Conservation (phyloP, 2,797 vertebrate genomes). For the Sebastes baramenuke region DNA sequence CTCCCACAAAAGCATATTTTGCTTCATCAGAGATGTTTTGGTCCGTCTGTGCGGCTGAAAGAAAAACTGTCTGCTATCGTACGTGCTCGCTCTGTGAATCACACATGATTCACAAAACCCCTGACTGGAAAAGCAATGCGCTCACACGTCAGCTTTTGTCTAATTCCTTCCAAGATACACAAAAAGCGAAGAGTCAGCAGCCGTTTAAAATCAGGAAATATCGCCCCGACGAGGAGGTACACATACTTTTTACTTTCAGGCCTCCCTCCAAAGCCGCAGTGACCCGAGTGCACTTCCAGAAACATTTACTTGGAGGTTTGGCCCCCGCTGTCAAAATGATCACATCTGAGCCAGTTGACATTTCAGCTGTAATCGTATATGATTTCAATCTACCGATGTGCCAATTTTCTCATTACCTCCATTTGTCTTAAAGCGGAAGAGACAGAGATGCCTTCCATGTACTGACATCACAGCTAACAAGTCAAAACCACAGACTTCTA, state of each 20-base stretch:
- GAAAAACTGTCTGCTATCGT: background rate
- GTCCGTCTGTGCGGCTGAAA: slow-evolving; percentile 14
- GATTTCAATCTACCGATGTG: slow-evolving; percentile 27
- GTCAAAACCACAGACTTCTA: background rate
- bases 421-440: slow-evolving; percentile 31
- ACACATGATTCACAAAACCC: slow-evolving; percentile 34
- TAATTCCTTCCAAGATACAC: slow-evolving; percentile 57
- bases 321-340: slow-evolving; percentile 51
- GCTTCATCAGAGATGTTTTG: slow-evolving; percentile 25
- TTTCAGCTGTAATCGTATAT: slow-evolving; percentile 28
- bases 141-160: slow-evolving; percentile 26
- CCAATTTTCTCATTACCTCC: slow-evolving; percentile 45
- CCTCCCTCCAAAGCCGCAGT: slow-evolving; percentile 56
- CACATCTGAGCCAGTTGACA: slow-evolving; percentile 48
- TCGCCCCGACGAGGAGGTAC: slow-evolving; percentile 28
- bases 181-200: slow-evolving; percentile 54
- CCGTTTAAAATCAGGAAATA: slow-evolving; percentile 41
- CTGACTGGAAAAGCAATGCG: slow-evolving; percentile 22
- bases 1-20: slow-evolving; percentile 13
- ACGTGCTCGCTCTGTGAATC: slow-evolving; percentile 8
- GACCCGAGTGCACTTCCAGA: slow-evolving; percentile 65
- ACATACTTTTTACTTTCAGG: slow-evolving; percentile 26
- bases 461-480: background rate
- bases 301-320: slow-evolving; percentile 47
- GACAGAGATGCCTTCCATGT: background rate